phyloP scores from a whole-genome alignment of 2,113 vertebrate species.

The Strigops habroptila region DNA sequence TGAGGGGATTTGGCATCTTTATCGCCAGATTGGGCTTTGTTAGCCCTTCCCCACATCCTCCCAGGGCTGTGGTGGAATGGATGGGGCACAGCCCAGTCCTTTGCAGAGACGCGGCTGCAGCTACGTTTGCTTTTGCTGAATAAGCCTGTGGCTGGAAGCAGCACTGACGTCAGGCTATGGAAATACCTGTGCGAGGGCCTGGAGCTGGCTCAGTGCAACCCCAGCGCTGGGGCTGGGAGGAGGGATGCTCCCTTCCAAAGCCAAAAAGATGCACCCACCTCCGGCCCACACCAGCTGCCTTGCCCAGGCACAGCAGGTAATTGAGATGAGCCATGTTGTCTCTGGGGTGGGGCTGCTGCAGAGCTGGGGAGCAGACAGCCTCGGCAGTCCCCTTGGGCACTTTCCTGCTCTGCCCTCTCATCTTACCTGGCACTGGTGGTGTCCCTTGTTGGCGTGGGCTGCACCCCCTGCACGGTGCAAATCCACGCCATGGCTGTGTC shows the following conservation, averaged over 20 bases:
- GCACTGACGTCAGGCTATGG: background rate
- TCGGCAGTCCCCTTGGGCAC: background rate
- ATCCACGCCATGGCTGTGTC: fast-evolving
- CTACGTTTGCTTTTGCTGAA: background rate
- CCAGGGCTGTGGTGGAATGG: background rate
- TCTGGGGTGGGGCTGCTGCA: background rate
- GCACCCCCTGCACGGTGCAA: background rate
- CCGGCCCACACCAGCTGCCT: background rate
- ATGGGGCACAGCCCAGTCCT: background rate
- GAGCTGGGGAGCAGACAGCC: background rate
- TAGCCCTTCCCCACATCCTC: background rate
- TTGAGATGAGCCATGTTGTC: background rate
- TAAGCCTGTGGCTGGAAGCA: background rate
- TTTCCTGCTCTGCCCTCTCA: background rate
- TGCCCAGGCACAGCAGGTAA: background rate
- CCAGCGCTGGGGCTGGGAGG: background rate
- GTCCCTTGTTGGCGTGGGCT: background rate
- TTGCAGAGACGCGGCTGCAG: background rate
- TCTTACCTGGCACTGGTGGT: background rate
- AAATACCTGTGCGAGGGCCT: background rate
- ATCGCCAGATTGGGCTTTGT: background rate
- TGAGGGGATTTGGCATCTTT: background rate
- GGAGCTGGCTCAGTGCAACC: background rate
- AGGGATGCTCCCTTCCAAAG: background rate
- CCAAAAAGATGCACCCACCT: background rate